Percentiles rank a stretch among this genome's conserved stretches.
phyloP scores from a whole-genome alignment of 2,797 vertebrate species.

The Mormyrops boulengeri region DNA sequence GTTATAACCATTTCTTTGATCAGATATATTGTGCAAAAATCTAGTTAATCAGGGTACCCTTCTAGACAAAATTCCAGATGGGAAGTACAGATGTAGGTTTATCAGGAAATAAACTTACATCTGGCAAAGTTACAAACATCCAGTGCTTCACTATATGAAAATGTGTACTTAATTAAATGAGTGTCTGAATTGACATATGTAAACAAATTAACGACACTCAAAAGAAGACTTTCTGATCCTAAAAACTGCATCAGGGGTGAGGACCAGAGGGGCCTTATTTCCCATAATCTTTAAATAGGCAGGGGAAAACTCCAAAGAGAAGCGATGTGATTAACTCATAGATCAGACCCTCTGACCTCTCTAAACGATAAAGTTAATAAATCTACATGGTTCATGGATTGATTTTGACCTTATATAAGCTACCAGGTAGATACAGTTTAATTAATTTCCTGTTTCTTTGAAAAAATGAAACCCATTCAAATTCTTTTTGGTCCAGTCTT shows the following conservation, averaged over 20 bases:
- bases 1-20: neutral
- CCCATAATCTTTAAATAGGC: neutral
- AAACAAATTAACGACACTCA: neutral
- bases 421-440: neutral
- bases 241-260: neutral
- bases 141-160: neutral
- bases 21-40: neutral
- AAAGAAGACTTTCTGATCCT: neutral
- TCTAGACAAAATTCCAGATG: slow-evolving; percentile 4
- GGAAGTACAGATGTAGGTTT: neutral
- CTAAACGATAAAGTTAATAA: neutral
- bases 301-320: neutral
- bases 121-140: neutral
- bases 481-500: neutral
- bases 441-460: neutral
- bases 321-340: neutral
- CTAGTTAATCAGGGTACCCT: neutral
- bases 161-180: neutral
- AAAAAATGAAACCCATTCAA: neutral
- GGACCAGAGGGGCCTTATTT: neutral
- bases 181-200: neutral
- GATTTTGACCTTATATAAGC: neutral
- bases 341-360: neutral
- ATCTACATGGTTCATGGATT: neutral
- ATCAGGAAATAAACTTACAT: slow-evolving; percentile 2